Base-by-base conservation (phyloP, 2,888 invertebrate genomes). In the Drosophila heteroneura region DNA sequence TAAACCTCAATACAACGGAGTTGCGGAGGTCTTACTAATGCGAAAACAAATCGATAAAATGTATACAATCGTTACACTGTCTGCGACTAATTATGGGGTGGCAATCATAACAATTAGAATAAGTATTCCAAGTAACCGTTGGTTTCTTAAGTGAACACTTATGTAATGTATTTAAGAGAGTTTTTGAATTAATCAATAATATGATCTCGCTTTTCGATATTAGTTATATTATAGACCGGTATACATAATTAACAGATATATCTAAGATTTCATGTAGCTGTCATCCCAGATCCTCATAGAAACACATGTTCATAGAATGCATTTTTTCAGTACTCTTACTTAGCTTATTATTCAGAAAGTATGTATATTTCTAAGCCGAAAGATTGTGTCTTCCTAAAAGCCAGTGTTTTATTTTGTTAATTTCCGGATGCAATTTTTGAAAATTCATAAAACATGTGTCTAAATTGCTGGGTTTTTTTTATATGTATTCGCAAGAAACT, bases 1-100 rank as follows among this genome's bases (percentile, higher is more conserved):
- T n/a, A 53, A 37, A 22, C 39, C 53, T n/a, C 49, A 54, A 47
- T 26, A 26, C 53, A 32, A 28, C 9, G 14, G 14, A n/a, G 12
- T 7, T 70, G 12, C 54, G 12, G 28, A 51, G 60, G 51, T 61
- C 39, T 30, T 41, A 63, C 51, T 41, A 58, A 53, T 26, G 54
- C 35, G 10, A 6, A 26, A n/a, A 9, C 56, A 14, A 32, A 16
- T 22, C 39, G 30, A 32, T 12, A 33, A 28, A 30, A 33, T 30
- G n/a, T n/a, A 28, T 7, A 7, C 30, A 16, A 39, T 58, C n/a
- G 16, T 16, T 37, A 28, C 32, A 30, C 16, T n/a, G 64, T 58
- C 49, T 62, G 37, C 39, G 19, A 60, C 49, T 39, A 7, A 2
- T 26, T 47, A 16, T 47, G 9, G 16, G 9, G 16, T 26, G 47